These are phyloP conservation scores for Drosophila tanythrix DNA, from an alignment of 2,888 invertebrate genomes.

Conservation along the genomic window DNA sequence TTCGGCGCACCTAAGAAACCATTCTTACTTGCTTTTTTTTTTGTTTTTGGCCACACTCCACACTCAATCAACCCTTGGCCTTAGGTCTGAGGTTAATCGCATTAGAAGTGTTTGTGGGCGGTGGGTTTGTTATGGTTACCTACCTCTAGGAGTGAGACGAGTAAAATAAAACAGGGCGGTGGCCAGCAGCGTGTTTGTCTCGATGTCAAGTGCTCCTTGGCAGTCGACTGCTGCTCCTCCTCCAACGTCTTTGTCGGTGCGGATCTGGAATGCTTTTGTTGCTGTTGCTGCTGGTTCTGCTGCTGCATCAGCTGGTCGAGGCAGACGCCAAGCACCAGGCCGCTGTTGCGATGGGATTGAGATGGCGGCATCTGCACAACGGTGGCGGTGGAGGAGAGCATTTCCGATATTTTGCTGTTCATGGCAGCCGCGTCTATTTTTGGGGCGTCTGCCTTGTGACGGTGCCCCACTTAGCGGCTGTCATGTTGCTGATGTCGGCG, in stretches of 20 bases:
- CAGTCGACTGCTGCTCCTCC: background rate
- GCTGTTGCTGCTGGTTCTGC: slow-evolving; percentile 16
- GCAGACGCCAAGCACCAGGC: slow-evolving; percentile 72
- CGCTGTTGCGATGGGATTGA: slow-evolving; percentile 49
- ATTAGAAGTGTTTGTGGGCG: slow-evolving; percentile 42
- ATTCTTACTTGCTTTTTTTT: background rate
- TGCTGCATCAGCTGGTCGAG: slow-evolving; percentile 73
- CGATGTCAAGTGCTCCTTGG: slow-evolving; percentile 85
- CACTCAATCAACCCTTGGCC: slow-evolving; percentile 65
- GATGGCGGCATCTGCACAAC: slow-evolving; percentile 76
- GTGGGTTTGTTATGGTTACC: slow-evolving; percentile 82
- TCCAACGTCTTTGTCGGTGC: slow-evolving; percentile 20
- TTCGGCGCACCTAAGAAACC: background rate
- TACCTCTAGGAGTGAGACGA: slow-evolving; percentile 97
- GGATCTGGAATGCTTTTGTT: slow-evolving; percentile 1
- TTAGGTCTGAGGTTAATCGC: slow-evolving; percentile 45
- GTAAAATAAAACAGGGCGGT: slow-evolving; percentile 96
- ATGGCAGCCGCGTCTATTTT: slow-evolving; percentile 65
- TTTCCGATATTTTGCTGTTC: slow-evolving; percentile 54
- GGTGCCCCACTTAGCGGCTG: slow-evolving; percentile 80
- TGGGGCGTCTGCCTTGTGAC: slow-evolving; percentile 79
- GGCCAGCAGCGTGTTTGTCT: slow-evolving; percentile 97
- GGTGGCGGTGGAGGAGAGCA: slow-evolving; percentile 62
- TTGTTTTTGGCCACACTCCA: slow-evolving; percentile 32
- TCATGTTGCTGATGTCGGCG: slow-evolving; percentile 69